Conservation (phyloP, 1,140 invertebrate species). For the Pseudachorutes palmiensis region DNA sequence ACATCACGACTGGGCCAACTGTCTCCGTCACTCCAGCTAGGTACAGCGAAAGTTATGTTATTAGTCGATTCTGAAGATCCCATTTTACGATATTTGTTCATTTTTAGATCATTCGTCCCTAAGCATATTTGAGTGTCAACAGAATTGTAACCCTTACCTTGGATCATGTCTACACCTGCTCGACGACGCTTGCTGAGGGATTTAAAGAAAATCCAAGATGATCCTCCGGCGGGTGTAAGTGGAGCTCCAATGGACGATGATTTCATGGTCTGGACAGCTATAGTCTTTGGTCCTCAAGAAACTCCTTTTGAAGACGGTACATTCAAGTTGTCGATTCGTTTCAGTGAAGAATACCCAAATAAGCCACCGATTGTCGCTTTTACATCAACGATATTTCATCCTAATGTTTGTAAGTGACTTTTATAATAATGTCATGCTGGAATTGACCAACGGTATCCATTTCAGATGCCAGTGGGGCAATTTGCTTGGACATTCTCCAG, state of each 20-base stretch:
- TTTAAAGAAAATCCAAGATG: conserved; percentile 97
- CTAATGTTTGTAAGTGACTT: conserved; percentile 70
- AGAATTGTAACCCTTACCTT: too few relatives aligned
- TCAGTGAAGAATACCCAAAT: conserved; percentile 99
- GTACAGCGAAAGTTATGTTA: too few relatives aligned
- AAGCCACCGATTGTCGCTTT: conserved; percentile 98
- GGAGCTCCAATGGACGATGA: conserved; percentile 98
- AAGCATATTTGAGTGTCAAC: too few relatives aligned
- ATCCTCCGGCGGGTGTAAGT: conserved; percentile 92
- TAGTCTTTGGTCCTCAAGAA: conserved; percentile 98
- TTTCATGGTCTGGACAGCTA: conserved; percentile 99
- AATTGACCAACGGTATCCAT: background rate
- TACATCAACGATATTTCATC: conserved; percentile 99
- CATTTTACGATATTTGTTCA: too few relatives aligned
- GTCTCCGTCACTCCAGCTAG: too few relatives aligned
- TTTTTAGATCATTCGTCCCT: too few relatives aligned
- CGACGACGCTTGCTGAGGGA: conserved; percentile 94
- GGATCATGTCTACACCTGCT: conserved; percentile 97
- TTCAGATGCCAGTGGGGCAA: conserved; percentile 88
- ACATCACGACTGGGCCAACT: too few relatives aligned
- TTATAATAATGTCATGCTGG: too few relatives aligned
- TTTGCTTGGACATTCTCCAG: conserved; percentile 98
- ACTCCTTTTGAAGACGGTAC: conserved; percentile 99
- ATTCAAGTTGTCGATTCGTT: conserved; percentile 98
- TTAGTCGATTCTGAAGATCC: too few relatives aligned